Conservation (phyloP, 2,888 invertebrate species). For the Agonum fuliginosum region DNA sequence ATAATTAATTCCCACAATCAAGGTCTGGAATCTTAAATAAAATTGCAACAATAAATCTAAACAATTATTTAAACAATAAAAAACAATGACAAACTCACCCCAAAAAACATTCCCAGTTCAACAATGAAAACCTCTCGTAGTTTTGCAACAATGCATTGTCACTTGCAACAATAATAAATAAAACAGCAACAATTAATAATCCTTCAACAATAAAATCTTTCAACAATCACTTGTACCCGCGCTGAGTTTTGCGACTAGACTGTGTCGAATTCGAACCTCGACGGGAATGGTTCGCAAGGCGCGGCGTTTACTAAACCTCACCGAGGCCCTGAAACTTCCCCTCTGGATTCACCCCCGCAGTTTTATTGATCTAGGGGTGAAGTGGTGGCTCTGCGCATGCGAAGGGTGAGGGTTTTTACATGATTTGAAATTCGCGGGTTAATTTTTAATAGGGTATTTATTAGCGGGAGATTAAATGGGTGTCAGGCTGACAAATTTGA, state of each 20-base stretch:
- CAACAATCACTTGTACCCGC: not conserved
- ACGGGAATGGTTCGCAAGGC: not conserved
- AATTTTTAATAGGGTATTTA: not conserved
- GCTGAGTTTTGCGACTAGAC: not conserved
- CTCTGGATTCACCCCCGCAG: conserved; percentile 35
- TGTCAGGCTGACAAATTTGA: not conserved
- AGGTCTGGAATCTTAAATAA: too few species aligned
- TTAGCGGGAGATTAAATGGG: not conserved
- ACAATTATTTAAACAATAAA: not conserved
- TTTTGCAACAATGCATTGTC: not conserved
- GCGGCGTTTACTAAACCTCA: conserved; percentile 39
- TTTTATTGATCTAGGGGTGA: conserved; percentile 41
- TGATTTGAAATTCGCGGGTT: conserved; percentile 26
- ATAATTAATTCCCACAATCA: too few species aligned
- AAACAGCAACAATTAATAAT: not conserved
- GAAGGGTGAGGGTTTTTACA: not conserved
- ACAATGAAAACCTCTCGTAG: not conserved
- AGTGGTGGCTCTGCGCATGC: conserved; percentile 1
- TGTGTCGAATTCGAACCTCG: not conserved
- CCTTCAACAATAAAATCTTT: too few species aligned
- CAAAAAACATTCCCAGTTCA: not conserved
- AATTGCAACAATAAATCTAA: too few species aligned
- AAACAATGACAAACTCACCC: not conserved
- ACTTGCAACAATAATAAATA: too few species aligned
- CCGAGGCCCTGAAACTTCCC: conserved; percentile 24